Conservation (phyloP, 2,113 vertebrate species). For the Crocuta crocuta region DNA sequence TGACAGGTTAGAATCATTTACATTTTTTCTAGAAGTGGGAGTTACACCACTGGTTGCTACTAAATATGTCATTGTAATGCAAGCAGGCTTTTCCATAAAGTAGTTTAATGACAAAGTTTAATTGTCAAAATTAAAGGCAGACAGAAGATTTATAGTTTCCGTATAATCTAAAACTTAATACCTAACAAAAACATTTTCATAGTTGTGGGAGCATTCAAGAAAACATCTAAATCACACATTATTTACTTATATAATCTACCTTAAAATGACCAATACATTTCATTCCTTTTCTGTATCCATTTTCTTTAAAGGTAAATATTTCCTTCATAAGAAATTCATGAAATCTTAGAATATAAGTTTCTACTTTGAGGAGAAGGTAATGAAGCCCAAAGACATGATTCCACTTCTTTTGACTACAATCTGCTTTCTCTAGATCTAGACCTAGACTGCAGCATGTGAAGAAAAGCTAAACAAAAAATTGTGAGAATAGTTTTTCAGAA, state of each 20-base stretch:
- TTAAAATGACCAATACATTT: neutral
- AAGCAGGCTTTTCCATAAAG: neutral
- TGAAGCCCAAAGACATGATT: neutral
- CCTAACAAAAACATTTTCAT: neutral
- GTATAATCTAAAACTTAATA: neutral
- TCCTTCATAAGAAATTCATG: neutral
- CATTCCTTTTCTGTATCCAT: neutral
- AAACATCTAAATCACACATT: neutral
- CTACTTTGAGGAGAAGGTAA: neutral
- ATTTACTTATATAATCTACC: neutral
- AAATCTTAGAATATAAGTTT: neutral
- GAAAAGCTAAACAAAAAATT: neutral
- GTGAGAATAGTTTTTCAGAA: neutral
- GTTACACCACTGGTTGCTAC: neutral
- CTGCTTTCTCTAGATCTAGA: neutral
- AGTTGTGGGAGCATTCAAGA: neutral
- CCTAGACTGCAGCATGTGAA: neutral
- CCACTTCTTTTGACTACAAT: neutral
- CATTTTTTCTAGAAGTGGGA: conserved; percentile 30
- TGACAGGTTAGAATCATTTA: neutral
- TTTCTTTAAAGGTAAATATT: conserved; percentile 6
- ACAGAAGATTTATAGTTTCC: neutral
- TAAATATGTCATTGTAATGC: neutral
- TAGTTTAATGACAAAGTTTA: neutral
- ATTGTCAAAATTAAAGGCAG: neutral